Base-by-base conservation (phyloP, 2,113 vertebrate species). In the Hemichromis elongatus region DNA sequence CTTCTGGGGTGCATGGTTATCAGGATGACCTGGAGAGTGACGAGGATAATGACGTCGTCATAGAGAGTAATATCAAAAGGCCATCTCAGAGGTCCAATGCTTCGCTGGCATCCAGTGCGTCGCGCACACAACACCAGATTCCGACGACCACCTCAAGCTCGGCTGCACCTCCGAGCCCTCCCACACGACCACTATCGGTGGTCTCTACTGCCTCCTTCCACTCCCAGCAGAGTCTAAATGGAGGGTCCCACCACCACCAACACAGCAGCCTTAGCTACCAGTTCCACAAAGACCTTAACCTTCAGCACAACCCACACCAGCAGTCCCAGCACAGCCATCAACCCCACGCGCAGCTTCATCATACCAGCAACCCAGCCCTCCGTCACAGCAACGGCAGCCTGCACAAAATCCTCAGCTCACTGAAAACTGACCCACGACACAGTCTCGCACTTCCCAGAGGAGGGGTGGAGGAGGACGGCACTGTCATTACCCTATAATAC, bases 391-490 rank as follows among this genome's bases (percentile, higher is more conserved):
- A 98, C 0, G 97, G 97, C 93, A 98, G 96, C 93, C 96, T 98
- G 88, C 97, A 98, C 95, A 96, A 97, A 97, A 96, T 99, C 83
- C 96, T 99, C 91, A 98, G 96, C 94, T 97, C 97, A 77, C 95
- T 99, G 95, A 97, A 97, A 94, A 96, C 97, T 47, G 98, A 99
- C 95, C 97, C 97, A 45, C 96, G 98, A n/a, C 96, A 99, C 93
- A 98, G 98, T 91, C 96, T 99, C 77, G 96, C 96, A 21, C 96
- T 99, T 86, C 98, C 98, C 28, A 96, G 96, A 13, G 99, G 98
- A 50, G 98, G 97, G 3, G 97, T 99, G 96, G 96, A 99, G 95
- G 99, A 99, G 92, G 98, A 99, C 0, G 98, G 98, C 85, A 99
- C 98, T 0, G 98, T 99, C 50, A 97, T 99, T 85, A 99, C 99